Conservation (phyloP, 2,113 vertebrate species). For the Trichomycterus rosablanca region DNA sequence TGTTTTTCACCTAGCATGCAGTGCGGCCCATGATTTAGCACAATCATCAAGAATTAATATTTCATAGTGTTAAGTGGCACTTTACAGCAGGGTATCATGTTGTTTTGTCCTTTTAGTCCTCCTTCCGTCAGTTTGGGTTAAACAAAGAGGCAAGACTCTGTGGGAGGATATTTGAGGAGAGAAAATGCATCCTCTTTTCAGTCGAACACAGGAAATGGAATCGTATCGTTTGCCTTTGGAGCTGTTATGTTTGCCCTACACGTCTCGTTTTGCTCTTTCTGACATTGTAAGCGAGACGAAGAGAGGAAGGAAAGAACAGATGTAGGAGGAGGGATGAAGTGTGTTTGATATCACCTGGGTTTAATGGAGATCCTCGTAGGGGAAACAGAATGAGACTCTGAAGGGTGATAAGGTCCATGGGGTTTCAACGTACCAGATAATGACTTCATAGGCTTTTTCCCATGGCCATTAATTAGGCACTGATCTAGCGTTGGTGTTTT, state of each 20-base stretch:
- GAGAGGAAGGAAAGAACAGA: background rate
- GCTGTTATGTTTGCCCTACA: conserved; percentile 34
- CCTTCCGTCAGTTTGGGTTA: conserved; percentile 31
- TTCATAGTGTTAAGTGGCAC: conserved; percentile 58
- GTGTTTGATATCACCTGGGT: conserved; percentile 28
- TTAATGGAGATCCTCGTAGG: conserved; percentile 29
- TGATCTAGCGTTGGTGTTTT: too few relatives aligned
- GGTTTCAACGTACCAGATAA: conserved; percentile 28
- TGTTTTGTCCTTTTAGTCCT: conserved; percentile 36
- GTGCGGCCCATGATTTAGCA: conserved; percentile 33
- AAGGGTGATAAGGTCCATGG: conserved; percentile 12
- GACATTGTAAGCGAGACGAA: conserved; percentile 21
- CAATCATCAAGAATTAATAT: conserved; percentile 53
- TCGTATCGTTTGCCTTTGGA: conserved; percentile 23
- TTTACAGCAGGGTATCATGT: conserved; percentile 40
- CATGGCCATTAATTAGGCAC: conserved; percentile 51
- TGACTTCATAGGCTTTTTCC: conserved; percentile 40
- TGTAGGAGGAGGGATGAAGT: conserved; percentile 31
- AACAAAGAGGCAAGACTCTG: conserved; percentile 19
- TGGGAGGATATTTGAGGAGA: conserved; percentile 27
- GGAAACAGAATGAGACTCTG: conserved; percentile 1
- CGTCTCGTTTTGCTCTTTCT: conserved; percentile 16
- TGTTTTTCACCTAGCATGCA: conserved; percentile 17
- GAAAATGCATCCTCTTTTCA: conserved; percentile 21
- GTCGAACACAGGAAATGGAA: conserved; percentile 37